Evolutionary conservation across 2,113 vertebrate genomes (phyloP).

Genomic region (Laterallus jamaicensis): DNA sequence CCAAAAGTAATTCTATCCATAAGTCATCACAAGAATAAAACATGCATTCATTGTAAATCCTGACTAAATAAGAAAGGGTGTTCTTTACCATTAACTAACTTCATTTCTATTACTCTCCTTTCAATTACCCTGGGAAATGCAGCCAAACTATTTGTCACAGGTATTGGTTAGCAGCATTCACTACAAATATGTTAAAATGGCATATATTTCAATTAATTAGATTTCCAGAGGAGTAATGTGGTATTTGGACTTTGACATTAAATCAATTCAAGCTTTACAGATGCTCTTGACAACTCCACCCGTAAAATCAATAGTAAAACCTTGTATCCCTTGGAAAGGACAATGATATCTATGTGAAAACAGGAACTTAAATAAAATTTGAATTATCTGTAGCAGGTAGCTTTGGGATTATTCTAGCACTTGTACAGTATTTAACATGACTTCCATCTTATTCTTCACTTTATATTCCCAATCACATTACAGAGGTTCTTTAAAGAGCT

Average conservation of each 20-base stretch:
- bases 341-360: slow-evolving; percentile 53
- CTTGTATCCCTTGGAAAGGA: slow-evolving; percentile 61
- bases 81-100: background rate
- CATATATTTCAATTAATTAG: slow-evolving; percentile 75
- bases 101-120: background rate
- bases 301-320: slow-evolving; percentile 72
- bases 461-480: background rate
- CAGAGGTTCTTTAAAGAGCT: slow-evolving; percentile 28
- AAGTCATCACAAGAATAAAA: background rate
- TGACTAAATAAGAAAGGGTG: background rate
- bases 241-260: slow-evolving; percentile 73
- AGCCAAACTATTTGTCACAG: slow-evolving; percentile 4
- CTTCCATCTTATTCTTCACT: slow-evolving; percentile 20
- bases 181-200: slow-evolving; percentile 56
- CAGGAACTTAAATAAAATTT: slow-evolving; percentile 42
- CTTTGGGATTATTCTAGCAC: slow-evolving; percentile 40
- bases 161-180: slow-evolving; percentile 16
- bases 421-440: slow-evolving; percentile 17
- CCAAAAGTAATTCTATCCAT: background rate
- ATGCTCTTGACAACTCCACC: slow-evolving; percentile 27
- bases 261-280: slow-evolving; percentile 74
- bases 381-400: slow-evolving; percentile 32
- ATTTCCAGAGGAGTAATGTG: slow-evolving; percentile 66
- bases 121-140: background rate
- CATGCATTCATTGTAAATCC: background rate